Percentiles rank a stretch among this genome's conserved stretches.
Conservation (phyloP, 37 sponge, comb jelly and placozoan genomes). For the Aplysina aerophoba region DNA sequence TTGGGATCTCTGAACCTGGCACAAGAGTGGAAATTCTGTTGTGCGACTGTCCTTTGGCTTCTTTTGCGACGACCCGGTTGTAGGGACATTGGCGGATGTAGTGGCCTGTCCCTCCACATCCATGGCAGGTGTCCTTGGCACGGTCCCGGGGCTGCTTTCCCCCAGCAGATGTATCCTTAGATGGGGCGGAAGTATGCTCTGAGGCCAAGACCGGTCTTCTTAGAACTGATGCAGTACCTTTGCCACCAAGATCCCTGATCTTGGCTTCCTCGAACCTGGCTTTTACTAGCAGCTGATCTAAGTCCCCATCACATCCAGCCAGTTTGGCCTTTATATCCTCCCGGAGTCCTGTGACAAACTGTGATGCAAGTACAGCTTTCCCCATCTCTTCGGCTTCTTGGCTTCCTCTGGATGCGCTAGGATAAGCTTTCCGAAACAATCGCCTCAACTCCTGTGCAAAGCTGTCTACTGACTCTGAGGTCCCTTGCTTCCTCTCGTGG, state of each 20-base stretch:
- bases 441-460: slow-evolving; percentile 57
- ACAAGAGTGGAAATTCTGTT: not conserved
- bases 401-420: not conserved
- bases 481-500: slow-evolving; percentile 45
- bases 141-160: not conserved
- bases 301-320: slow-evolving; percentile 14
- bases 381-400: slow-evolving; percentile 42
- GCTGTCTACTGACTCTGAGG: slow-evolving; percentile 48
- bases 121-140: not conserved
- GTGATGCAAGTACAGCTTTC: slow-evolving; percentile 42
- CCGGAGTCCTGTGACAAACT: slow-evolving; percentile 53
- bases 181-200: not conserved
- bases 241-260: not conserved
- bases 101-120: not conserved
- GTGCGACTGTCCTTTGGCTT: not conserved
- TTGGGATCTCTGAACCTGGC: too few species aligned
- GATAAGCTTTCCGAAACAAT: slow-evolving; percentile 52
- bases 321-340: slow-evolving; percentile 39
- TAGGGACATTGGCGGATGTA: not conserved
- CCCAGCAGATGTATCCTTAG: not conserved
- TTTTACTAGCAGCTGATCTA: slow-evolving; percentile 25
- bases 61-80: not conserved
- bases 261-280: slow-evolving; percentile 47
- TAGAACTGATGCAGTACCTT: not conserved
- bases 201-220: not conserved